Percentiles rank a stretch among this genome's conserved stretches.
phyloP scores from a whole-genome alignment of 2,888 invertebrate genomes.

The Helobdella robusta region DNA sequence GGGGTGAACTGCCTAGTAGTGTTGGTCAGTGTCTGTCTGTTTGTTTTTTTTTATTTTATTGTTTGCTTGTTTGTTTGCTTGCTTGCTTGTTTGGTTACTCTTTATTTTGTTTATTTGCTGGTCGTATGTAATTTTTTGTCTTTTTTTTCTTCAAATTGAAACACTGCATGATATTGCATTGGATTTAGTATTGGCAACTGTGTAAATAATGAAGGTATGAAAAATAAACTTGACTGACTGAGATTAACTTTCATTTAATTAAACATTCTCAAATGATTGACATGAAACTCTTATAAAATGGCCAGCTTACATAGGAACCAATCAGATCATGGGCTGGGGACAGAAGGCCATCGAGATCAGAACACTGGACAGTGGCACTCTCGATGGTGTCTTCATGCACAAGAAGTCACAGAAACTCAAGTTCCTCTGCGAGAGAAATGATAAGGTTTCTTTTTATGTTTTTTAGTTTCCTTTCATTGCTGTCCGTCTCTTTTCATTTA shows the following conservation, averaged over 20 bases:
- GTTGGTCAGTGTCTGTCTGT: conserved; percentile 47
- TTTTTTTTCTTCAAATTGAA: background rate
- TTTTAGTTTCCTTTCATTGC: no score
- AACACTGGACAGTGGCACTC: conserved; percentile 94
- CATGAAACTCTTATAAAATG: background rate
- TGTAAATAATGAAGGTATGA: no score
- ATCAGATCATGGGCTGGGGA: conserved; percentile 99
- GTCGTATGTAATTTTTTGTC: background rate
- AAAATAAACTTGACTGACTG: background rate
- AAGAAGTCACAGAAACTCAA: conserved; percentile 99
- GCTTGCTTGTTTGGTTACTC: no score
- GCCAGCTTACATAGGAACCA: conserved; percentile 91
- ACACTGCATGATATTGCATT: no score
- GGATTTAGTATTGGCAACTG: no score
- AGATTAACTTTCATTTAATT: background rate
- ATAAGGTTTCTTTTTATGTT: conserved; percentile 61
- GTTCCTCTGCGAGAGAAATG: conserved; percentile 98
- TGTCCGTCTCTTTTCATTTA: background rate
- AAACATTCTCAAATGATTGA: background rate
- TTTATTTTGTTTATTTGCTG: background rate
- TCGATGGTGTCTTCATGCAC: conserved; percentile 99
- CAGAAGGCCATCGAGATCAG: conserved; percentile 99
- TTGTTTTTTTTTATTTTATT: background rate
- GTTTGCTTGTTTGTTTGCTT: no score
- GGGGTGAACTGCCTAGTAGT: conserved; percentile 97